A percentile compares a stretch with the other conserved stretches of the same genome.
phyloP scores from a whole-genome alignment of 2,888 invertebrate genomes.

The Pristionchus japonicus region DNA sequence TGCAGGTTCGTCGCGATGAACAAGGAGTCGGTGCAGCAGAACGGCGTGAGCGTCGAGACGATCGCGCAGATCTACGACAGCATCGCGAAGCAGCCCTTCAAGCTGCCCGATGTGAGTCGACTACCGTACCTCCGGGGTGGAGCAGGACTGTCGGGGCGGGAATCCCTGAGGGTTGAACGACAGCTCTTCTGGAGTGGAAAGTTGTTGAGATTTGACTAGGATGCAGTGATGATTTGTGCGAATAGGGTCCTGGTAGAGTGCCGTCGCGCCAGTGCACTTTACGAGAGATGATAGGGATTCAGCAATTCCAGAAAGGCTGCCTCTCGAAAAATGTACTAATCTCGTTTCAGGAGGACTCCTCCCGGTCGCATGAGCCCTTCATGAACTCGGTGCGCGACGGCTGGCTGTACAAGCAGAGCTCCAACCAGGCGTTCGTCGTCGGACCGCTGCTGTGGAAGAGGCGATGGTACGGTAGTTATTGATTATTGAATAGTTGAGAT shows the following conservation, averaged over 20 bases:
- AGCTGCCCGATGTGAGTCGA: slow-evolving; percentile 45
- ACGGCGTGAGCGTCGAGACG: slow-evolving; percentile 34
- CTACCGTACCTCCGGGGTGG: not conserved
- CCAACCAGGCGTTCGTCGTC: slow-evolving; percentile 56
- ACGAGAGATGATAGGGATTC: too few species aligned
- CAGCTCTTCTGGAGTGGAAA: too few species aligned
- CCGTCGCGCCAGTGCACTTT: too few species aligned
- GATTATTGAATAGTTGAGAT: not conserved
- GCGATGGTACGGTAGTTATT: slow-evolving; percentile 55
- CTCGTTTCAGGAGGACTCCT: slow-evolving; percentile 33
- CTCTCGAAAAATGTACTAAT: too few species aligned
- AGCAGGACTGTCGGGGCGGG: not conserved
- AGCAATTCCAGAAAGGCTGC: too few species aligned
- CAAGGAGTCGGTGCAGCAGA: slow-evolving; percentile 44
- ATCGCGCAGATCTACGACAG: slow-evolving; percentile 45
- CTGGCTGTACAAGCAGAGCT: slow-evolving; percentile 66
- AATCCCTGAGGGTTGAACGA: not conserved
- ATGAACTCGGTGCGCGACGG: slow-evolving; percentile 54
- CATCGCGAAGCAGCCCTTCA: slow-evolving; percentile 44
- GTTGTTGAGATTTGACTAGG: too few species aligned
- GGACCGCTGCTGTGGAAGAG: slow-evolving; percentile 65
- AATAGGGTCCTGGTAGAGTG: too few species aligned
- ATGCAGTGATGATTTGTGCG: too few species aligned
- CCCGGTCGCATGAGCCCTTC: slow-evolving; percentile 18
- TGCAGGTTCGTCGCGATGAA: slow-evolving; percentile 38